Percentiles rank a stretch among this genome's conserved stretches.
phyloP scores from a whole-genome alignment of 2,797 vertebrate genomes.

The Neostethus bicornis region DNA sequence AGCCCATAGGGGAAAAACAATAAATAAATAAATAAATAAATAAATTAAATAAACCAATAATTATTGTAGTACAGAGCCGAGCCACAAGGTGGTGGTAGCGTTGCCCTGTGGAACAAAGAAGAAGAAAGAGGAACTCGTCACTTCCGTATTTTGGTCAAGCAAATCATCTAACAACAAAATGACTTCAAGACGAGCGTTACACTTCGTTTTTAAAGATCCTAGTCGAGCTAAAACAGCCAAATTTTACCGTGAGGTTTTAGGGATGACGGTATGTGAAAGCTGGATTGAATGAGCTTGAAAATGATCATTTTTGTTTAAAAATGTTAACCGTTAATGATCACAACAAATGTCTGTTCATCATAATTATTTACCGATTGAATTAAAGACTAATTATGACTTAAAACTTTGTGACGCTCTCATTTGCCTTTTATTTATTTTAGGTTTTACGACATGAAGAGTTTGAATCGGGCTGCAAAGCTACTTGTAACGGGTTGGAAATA shows the following conservation, averaged over 20 bases:
- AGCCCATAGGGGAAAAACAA: too few species aligned
- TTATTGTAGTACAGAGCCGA: not conserved
- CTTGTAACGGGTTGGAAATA: slow-evolving; percentile 89
- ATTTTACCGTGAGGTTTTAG: slow-evolving; percentile 92
- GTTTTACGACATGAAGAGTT: slow-evolving; percentile 95
- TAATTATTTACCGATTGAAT: too few species aligned
- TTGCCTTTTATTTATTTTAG: slow-evolving; percentile 51
- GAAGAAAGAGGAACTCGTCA: slow-evolving; percentile 62
- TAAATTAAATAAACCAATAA: not conserved
- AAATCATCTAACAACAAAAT: slow-evolving; percentile 46
- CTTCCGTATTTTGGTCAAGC: too few species aligned
- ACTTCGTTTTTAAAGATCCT: slow-evolving; percentile 95
- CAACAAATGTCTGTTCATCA: too few species aligned
- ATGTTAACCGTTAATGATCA: too few species aligned
- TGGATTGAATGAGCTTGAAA: not conserved
- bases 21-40: too few species aligned
- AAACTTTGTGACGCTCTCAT: not conserved
- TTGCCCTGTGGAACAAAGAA: not conserved
- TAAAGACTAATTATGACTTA: too few species aligned
- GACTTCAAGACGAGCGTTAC: slow-evolving; percentile 82
- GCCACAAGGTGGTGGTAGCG: not conserved
- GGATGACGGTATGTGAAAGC: slow-evolving; percentile 84
- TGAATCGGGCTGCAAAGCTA: slow-evolving; percentile 95
- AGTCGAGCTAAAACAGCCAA: slow-evolving; percentile 83
- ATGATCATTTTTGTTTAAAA: too few species aligned